These are phyloP conservation scores for Drosophila busckii DNA, from an alignment of 1,140 invertebrate species.

Conservation along the genomic window DNA sequence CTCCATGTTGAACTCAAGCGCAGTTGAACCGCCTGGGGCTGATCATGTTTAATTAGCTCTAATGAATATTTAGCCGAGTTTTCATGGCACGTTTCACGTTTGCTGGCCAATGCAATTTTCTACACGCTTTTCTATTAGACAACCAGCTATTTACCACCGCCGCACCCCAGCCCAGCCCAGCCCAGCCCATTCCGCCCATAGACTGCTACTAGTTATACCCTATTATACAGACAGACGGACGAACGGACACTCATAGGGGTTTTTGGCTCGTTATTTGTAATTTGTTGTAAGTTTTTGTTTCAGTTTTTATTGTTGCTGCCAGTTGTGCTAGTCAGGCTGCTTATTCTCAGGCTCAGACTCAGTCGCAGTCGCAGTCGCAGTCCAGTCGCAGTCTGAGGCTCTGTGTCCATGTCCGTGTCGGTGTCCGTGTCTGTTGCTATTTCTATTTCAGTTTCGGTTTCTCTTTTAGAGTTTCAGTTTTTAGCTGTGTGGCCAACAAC, in stretches of 20 bases:
- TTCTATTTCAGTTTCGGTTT: neutral
- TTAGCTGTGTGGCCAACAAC: constrained; percentile 20
- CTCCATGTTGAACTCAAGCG: neutral
- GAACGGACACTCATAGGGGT: constrained; percentile 33
- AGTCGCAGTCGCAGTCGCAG: too few species aligned
- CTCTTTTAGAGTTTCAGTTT: constrained; percentile 7
- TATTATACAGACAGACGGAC: constrained; percentile 10
- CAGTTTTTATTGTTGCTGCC: constrained; percentile 66
- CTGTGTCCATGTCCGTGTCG: constrained; percentile 4
- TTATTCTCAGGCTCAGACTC: too few species aligned
- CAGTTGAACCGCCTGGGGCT: constrained; percentile 19
- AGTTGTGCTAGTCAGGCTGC: too few species aligned
- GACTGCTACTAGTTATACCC: constrained; percentile 7
- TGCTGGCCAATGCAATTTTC: constrained; percentile 46
- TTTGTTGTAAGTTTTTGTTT: constrained; percentile 73
- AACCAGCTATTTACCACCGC: constrained; percentile 12
- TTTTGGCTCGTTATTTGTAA: constrained; percentile 69
- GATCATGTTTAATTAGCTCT: constrained; percentile 71
- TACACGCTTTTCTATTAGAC: constrained; percentile 63
- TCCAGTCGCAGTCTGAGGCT: too few species aligned
- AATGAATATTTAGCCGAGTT: constrained; percentile 61
- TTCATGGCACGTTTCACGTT: constrained; percentile 23
- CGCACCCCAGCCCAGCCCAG: neutral
- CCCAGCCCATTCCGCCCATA: neutral
- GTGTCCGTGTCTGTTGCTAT: neutral